A percentile compares a stretch with the other conserved stretches of the same genome.
These are phyloP conservation scores for Phaethon lepturus DNA, from an alignment of 2,113 vertebrate species.

Conservation along the genomic window DNA sequence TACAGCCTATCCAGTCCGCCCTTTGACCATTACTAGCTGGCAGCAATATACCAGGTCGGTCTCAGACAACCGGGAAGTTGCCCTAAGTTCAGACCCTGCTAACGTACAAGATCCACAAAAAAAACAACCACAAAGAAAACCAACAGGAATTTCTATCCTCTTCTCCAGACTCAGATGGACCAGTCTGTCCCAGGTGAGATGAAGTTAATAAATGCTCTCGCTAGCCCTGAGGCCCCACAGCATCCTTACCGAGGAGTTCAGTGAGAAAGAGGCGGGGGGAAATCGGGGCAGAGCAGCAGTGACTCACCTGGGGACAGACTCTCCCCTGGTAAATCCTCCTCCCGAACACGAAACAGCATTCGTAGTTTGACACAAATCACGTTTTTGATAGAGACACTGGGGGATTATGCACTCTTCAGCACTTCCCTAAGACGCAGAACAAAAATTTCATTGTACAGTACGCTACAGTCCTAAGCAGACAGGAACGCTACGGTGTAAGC, in stretches of 20 bases:
- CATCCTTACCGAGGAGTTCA: background rate
- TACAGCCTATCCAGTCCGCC: background rate
- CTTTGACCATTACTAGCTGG: background rate
- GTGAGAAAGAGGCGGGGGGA: background rate
- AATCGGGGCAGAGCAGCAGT: background rate
- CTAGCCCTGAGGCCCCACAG: background rate
- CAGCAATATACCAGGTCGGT: background rate
- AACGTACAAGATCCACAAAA: fast-evolving
- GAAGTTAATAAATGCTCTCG: background rate
- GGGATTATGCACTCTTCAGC: background rate
- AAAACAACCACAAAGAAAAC: background rate
- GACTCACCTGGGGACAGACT: background rate
- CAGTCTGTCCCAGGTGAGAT: background rate
- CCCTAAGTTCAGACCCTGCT: background rate
- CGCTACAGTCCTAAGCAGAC: background rate
- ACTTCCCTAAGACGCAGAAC: background rate
- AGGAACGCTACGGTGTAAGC: fast-evolving
- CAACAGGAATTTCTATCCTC: background rate
- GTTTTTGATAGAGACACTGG: background rate
- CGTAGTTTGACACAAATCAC: background rate
- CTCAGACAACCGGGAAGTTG: background rate
- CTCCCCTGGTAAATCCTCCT: background rate
- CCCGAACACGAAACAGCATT: background rate
- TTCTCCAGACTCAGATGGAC: background rate
- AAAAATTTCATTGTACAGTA: background rate